phyloP scores from a whole-genome alignment of 2,888 invertebrate genomes.

The Patella pellucida region DNA sequence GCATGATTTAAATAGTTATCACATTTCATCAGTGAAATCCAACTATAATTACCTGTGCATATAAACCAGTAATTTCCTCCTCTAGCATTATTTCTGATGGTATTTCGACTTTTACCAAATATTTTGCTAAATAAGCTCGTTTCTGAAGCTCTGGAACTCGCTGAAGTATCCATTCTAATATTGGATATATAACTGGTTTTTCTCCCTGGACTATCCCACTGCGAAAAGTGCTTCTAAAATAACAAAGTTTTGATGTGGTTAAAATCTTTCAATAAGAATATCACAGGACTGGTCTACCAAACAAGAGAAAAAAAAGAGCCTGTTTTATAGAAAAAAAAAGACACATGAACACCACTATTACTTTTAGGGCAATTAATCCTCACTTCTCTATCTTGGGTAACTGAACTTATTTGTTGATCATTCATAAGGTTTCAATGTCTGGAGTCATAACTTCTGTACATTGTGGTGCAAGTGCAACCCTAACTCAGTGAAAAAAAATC shows the following conservation, averaged over 20 bases:
- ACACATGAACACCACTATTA: too few relatives aligned
- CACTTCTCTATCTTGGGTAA: too few relatives aligned
- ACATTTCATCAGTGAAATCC: background rate
- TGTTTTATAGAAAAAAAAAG: too few relatives aligned
- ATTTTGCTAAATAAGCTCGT: constrained; percentile 85
- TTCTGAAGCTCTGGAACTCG: constrained; percentile 83
- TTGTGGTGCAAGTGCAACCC: too few relatives aligned
- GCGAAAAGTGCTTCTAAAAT: constrained; percentile 75
- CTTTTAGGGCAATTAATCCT: too few relatives aligned
- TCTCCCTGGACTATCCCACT: constrained; percentile 82
- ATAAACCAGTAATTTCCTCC: constrained; percentile 80
- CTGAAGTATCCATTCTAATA: constrained; percentile 84
- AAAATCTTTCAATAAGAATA: too few relatives aligned
- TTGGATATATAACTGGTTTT: constrained; percentile 81
- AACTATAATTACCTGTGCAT: constrained; percentile 74
- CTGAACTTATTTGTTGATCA: too few relatives aligned
- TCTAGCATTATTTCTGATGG: constrained; percentile 83
- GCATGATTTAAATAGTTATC: background rate
- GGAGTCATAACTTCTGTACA: too few relatives aligned
- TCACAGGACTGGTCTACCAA: too few relatives aligned
- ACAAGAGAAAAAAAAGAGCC: too few relatives aligned
- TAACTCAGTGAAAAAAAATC: too few relatives aligned
- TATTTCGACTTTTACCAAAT: constrained; percentile 78
- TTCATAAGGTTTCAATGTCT: too few relatives aligned
- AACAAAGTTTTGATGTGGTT: constrained; percentile 1